Base-by-base conservation (phyloP, 1,140 invertebrate species). In the Oscheius sp. region DNA sequence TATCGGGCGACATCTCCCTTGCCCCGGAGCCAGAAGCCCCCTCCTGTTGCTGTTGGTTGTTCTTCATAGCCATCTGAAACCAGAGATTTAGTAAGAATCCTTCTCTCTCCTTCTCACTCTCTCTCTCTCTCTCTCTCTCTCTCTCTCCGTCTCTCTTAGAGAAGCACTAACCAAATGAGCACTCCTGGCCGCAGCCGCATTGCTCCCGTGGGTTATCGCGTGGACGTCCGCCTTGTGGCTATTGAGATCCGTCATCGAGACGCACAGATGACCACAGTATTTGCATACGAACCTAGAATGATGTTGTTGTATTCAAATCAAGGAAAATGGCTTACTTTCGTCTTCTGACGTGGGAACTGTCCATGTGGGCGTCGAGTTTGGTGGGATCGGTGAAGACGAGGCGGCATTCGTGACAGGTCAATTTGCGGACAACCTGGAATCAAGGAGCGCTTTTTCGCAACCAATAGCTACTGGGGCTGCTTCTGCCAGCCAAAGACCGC, bases 201-300 rank as follows among this genome's bases (percentile, higher is more conserved):
- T 55, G 7, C 23, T 18, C 7, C 26, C 26, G 13, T 32, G 13
- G n/a, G 71, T 36, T 29, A 74, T 74, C 15, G 52, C 49, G 36
- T 77, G 76, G 7, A 71, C 34, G 34, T 77, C 74, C 15, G 46
- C 63, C 61, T 78, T 78, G 49, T 78, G 77, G 13, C 63, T 36
- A 58, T 78, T 78, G 35, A 78, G 31, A 28, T 78, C 76, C 2
- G 75, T 55, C 76, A 78, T 77, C 15, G 42, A 65, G 3, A 34
- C 23, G 13, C 52, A 78, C 23, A 78, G 45, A 7, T 65, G 32
- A 18, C 77, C 77, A 67, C 77, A 78, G 29, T 63, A 77, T 42
- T 77, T 76, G 63, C 76, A 77, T 35, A 77, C 65, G 59, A 58
- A 75, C 29, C 73, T 75, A 38, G 32, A 76, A 42, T 7, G 32